Evolutionary conservation across 2,888 invertebrate species (phyloP).

Genomic region (Netelia fuscicornis): DNA sequence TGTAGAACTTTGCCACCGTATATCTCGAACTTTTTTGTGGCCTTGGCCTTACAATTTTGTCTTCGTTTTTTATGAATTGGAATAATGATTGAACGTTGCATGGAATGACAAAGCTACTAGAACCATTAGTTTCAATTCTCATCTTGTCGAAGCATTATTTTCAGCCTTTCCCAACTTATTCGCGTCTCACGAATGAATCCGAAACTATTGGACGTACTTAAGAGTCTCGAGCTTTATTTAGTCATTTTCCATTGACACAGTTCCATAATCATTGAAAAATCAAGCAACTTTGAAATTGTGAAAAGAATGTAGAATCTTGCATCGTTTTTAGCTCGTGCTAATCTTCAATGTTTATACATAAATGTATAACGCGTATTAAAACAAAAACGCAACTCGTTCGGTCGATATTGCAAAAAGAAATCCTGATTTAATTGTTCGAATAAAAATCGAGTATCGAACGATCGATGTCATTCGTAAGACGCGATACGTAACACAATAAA

Average conservation of each 20-base stretch:
- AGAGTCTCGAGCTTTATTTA: slow-evolving; percentile 31
- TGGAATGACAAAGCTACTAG: slow-evolving; percentile 6
- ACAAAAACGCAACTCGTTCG: too few species aligned
- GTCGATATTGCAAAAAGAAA: too few species aligned
- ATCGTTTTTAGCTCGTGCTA: neutral
- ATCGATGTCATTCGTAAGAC: slow-evolving; percentile 19
- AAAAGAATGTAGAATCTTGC: too few species aligned
- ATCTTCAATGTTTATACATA: neutral
- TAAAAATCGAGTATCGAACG: neutral
- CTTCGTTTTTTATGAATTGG: neutral
- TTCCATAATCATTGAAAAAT: too few species aligned
- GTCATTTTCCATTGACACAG: neutral
- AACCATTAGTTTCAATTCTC: slow-evolving; percentile 27
- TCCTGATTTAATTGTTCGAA: too few species aligned
- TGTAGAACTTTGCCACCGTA: neutral
- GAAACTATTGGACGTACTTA: neutral
- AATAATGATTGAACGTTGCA: neutral
- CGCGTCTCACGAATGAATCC: slow-evolving; percentile 57
- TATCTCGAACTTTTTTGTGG: slow-evolving; percentile 1
- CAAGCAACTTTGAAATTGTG: too few species aligned
- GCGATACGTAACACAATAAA: slow-evolving; percentile 59
- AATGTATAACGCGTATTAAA: neutral
- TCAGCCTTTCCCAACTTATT: slow-evolving; percentile 38
- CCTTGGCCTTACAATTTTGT: neutral
- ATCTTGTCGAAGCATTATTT: slow-evolving; percentile 41